Percentiles rank a stretch among this genome's conserved stretches.
Conservation (phyloP, 2,888 invertebrate species). For the Lypha dubia region DNA sequence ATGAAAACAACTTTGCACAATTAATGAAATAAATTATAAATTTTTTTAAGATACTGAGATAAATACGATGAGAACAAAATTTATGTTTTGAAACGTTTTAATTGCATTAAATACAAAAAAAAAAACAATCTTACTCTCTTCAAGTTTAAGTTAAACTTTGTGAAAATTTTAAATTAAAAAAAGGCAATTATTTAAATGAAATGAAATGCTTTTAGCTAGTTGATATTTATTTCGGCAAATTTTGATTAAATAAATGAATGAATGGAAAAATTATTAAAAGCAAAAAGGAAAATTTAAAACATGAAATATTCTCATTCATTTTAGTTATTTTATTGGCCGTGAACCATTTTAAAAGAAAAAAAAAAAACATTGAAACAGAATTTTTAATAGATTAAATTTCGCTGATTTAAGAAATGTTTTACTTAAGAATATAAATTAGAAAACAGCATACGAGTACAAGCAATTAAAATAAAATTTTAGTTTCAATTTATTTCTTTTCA, state of each 20-base stretch:
- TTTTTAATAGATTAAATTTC: background rate
- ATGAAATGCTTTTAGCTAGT: background rate
- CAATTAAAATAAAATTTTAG: no score
- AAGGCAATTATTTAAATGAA: background rate
- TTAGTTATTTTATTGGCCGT: background rate
- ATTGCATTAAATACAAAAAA: background rate
- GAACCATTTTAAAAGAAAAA: background rate
- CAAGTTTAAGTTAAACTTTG: background rate
- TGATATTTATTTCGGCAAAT: background rate
- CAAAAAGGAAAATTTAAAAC: background rate
- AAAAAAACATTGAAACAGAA: background rate
- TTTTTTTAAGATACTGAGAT: background rate
- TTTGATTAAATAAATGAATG: background rate
- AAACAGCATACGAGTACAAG: no score
- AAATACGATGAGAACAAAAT: background rate
- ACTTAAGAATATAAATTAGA: background rate
- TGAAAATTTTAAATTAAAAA: background rate
- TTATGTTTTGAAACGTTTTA: background rate
- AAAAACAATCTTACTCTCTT: background rate
- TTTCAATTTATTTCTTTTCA: no score
- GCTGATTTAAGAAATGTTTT: background rate
- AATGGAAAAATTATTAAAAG: background rate
- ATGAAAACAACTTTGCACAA: background rate
- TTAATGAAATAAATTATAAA: background rate
- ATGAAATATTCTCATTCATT: background rate